Percentiles rank a stretch among this genome's conserved stretches.
These are phyloP conservation scores for Damaliscus lunatus DNA, from an alignment of 2,113 vertebrate species.

Conservation along the genomic window DNA sequence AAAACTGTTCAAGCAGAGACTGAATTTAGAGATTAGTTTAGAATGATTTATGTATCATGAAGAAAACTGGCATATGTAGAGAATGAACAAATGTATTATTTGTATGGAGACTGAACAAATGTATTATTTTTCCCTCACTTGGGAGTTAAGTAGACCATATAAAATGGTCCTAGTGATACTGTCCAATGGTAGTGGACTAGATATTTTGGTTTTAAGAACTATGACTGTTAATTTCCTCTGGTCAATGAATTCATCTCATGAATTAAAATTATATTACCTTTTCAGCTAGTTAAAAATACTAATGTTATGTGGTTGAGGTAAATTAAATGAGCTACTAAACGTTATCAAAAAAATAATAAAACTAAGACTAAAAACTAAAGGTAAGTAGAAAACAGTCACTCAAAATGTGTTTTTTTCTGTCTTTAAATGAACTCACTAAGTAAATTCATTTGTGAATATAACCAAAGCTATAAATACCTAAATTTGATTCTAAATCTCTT, in stretches of 20 bases:
- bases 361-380: neutral
- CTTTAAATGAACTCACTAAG: neutral
- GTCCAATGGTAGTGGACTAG: neutral
- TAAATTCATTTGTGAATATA: neutral
- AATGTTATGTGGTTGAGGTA: neutral
- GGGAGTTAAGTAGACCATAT: neutral
- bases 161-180: neutral
- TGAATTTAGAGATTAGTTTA: neutral
- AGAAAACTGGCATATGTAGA: neutral
- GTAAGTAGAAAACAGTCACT: neutral
- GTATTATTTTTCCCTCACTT: neutral
- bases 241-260: neutral
- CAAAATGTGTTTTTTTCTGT: neutral
- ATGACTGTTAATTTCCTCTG: neutral
- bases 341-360: neutral
- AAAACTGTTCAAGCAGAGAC: neutral
- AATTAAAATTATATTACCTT: neutral
- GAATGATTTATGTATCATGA: neutral
- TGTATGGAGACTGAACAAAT: neutral
- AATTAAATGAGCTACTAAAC: neutral
- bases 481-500: neutral
- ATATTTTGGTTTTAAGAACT: neutral
- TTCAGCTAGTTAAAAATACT: neutral
- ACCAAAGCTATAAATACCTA: neutral
- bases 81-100: neutral